phyloP scores from a whole-genome alignment of 2,113 vertebrate genomes.

The Poecile atricapillus region DNA sequence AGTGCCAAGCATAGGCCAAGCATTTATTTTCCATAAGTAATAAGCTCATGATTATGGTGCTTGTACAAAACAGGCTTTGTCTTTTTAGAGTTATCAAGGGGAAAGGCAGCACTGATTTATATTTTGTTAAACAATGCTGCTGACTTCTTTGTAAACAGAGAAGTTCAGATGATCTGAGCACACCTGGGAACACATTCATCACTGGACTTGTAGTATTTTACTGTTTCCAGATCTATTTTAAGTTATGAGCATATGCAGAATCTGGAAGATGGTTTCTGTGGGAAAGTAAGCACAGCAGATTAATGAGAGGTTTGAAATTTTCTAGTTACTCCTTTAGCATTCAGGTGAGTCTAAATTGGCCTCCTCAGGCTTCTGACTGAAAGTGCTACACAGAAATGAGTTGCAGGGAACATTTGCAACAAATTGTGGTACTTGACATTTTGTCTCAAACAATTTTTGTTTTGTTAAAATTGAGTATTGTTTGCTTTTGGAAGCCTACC shows the following conservation, averaged over 20 bases:
- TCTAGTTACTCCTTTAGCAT: neutral
- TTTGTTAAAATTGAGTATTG: neutral
- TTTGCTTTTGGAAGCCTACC: neutral
- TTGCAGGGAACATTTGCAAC: neutral
- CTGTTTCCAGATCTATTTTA: neutral
- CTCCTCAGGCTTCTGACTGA: neutral
- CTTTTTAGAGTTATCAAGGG: slow-evolving; percentile 18
- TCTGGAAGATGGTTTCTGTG: slow-evolving; percentile 14
- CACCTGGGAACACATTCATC: neutral
- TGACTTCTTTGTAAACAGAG: slow-evolving; percentile 51
- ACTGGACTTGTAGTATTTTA: neutral
- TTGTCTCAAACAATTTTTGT: neutral
- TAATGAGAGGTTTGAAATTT: slow-evolving; percentile 45
- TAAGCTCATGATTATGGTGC: neutral
- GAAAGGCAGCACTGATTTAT: slow-evolving; percentile 7
- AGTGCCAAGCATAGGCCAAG: neutral
- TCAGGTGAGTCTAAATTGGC: slow-evolving; percentile 27
- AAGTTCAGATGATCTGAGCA: slow-evolving; percentile 12
- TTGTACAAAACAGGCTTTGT: neutral
- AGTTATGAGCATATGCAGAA: slow-evolving; percentile 25
- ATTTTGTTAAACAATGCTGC: neutral
- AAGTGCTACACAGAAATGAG: neutral
- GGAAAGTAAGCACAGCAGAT: slow-evolving; percentile 10
- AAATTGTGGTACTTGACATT: neutral
- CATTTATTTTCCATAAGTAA: slow-evolving; percentile 41